A percentile compares a stretch with the other conserved stretches of the same genome.
Evolutionary conservation across 1,140 invertebrate species (phyloP).

Genomic region (Hycleus cichorii): DNA sequence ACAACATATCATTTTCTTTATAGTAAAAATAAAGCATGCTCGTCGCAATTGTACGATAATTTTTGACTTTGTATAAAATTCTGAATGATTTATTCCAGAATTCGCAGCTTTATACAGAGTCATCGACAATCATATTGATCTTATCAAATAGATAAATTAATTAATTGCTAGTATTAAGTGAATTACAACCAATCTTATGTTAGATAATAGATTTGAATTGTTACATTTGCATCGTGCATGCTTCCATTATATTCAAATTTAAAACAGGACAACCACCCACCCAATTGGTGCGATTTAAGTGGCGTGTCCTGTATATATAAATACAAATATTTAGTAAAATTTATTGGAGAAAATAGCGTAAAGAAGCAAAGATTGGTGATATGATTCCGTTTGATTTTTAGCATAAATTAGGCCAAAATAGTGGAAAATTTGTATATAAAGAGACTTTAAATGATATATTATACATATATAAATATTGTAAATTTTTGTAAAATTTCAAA

Average conservation of each 20-base stretch:
- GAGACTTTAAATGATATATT: constrained; percentile 2
- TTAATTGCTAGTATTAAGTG: constrained; percentile 10
- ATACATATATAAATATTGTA: constrained; percentile 1
- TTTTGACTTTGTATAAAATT: constrained; percentile 20
- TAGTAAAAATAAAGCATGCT: constrained; percentile 5
- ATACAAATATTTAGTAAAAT: too few species aligned
- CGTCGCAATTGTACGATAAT: constrained; percentile 16
- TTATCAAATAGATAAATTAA: constrained; percentile 18
- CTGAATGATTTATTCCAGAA: constrained; percentile 5
- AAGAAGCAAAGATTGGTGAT: constrained; percentile 13
- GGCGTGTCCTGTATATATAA: too few species aligned
- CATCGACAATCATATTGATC: constrained; percentile 37
- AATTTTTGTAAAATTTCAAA: constrained; percentile 16
- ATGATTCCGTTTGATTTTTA: not conserved
- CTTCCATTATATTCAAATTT: constrained; percentile 18
- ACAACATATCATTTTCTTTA: too few species aligned
- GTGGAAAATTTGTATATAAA: constrained; percentile 8
- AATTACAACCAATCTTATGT: constrained; percentile 32
- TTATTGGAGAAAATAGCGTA: too few species aligned
- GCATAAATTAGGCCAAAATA: constrained; percentile 1
- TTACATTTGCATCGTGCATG: constrained; percentile 31
- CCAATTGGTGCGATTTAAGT: too few species aligned
- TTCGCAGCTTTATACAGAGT: constrained; percentile 31
- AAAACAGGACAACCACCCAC: not conserved
- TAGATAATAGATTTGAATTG: constrained; percentile 28